These are phyloP conservation scores for Proterorhinus semilunaris DNA, from an alignment of 2,113 vertebrate species.

Conservation along the genomic window DNA sequence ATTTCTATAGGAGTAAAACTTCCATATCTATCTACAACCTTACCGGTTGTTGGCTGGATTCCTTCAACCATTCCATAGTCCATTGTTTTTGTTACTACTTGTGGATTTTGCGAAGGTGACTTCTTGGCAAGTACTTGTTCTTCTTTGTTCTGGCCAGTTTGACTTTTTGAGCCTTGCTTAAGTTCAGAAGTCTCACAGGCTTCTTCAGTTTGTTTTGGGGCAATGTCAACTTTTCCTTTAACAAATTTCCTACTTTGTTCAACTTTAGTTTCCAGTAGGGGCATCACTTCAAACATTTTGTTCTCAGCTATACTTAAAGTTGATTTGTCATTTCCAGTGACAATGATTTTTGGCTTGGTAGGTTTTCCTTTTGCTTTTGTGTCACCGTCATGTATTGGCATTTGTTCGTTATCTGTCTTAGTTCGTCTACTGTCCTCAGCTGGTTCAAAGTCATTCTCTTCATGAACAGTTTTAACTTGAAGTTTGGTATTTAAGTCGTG, in stretches of 20 bases:
- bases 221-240: neutral
- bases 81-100: neutral
- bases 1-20: neutral
- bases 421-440: neutral
- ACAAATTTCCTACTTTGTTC: neutral
- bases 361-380: neutral
- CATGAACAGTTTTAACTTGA: neutral
- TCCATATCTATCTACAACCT: conserved; percentile 3
- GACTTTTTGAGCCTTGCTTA: neutral
- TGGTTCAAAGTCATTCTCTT: neutral
- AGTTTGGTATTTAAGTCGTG: neutral
- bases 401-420: neutral
- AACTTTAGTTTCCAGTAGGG: neutral
- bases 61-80: neutral
- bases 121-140: neutral
- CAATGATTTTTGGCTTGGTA: neutral
- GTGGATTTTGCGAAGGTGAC: neutral
- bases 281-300: neutral
- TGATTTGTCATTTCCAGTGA: neutral
- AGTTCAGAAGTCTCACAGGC: neutral
- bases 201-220: neutral
- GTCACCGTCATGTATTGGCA: neutral
- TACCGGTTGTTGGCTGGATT: neutral
- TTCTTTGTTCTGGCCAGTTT: neutral
- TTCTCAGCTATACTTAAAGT: neutral